These are phyloP conservation scores for Stercorarius parasiticus DNA, from an alignment of 2,113 vertebrate species.

Conservation along the genomic window DNA sequence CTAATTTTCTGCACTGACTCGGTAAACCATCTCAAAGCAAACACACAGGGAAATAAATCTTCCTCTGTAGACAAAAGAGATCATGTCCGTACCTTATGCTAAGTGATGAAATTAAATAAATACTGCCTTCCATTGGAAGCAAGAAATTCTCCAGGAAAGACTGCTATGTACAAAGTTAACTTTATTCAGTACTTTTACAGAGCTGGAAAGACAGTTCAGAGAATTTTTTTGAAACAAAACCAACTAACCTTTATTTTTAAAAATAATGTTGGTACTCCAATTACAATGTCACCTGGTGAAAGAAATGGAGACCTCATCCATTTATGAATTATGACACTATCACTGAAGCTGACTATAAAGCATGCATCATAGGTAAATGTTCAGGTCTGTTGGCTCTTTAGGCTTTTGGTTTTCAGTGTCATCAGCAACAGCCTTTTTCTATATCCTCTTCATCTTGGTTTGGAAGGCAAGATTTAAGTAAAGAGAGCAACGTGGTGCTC, in stretches of 20 bases:
- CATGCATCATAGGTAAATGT: neutral
- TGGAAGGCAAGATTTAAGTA: neutral
- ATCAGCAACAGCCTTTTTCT: neutral
- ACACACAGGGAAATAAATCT: neutral
- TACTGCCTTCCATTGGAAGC: neutral
- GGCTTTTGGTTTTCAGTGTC: neutral
- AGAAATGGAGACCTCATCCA: neutral
- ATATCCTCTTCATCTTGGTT: neutral
- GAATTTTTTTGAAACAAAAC: neutral
- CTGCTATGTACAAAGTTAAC: neutral
- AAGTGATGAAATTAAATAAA: slow-evolving; percentile 18
- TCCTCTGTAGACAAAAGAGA: neutral
- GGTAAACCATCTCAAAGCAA: neutral
- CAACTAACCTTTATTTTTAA: neutral
- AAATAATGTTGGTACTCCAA: neutral
- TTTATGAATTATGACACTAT: neutral
- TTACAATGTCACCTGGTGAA: neutral
- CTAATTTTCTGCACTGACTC: neutral
- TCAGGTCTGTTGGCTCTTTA: neutral
- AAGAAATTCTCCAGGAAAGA: neutral
- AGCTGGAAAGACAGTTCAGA: neutral
- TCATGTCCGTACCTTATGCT: neutral
- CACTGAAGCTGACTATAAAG: neutral
- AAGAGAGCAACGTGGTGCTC: neutral
- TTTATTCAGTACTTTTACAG: neutral